Conservation (phyloP, 2,113 vertebrate genomes). For the Chaetops frenatus region DNA sequence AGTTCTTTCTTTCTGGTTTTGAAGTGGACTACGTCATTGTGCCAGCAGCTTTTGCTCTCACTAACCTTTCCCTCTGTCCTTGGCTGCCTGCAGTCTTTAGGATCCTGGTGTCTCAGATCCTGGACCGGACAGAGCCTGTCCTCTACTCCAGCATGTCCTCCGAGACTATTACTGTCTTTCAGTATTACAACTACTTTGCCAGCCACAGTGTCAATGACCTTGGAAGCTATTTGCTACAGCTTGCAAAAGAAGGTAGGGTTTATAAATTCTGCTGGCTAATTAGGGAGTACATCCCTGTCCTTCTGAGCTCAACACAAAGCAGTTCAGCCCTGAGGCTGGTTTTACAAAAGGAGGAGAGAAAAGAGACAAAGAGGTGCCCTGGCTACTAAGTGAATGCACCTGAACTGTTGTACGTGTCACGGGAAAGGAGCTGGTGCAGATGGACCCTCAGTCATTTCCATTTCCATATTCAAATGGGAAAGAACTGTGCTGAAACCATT, state of each 20-base stretch:
- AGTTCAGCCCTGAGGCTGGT: not conserved
- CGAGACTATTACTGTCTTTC: constrained; percentile 90
- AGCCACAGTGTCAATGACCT: constrained; percentile 81
- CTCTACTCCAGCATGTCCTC: constrained; percentile 73
- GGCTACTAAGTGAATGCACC: not conserved
- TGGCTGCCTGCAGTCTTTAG: constrained; percentile 74
- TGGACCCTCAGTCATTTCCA: not conserved
- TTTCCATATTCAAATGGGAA: not conserved
- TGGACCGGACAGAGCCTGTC: constrained; percentile 79
- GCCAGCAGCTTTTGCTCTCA: not conserved
- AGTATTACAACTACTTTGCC: constrained; percentile 85
- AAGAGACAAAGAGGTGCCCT: not conserved
- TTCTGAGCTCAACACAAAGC: not conserved
- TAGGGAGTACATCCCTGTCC: not conserved
- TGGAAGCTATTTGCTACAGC: constrained; percentile 81
- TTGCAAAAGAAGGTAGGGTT: constrained; percentile 84
- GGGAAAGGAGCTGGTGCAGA: not conserved
- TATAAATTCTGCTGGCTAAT: not conserved
- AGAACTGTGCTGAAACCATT: not conserved
- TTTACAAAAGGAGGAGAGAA: not conserved
- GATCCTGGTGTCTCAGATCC: constrained; percentile 85
- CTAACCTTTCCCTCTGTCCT: not conserved
- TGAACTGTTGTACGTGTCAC: not conserved
- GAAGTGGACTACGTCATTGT: not conserved
- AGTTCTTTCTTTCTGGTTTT: not conserved